These are phyloP conservation scores for Hartigia nigra DNA, from an alignment of 2,888 invertebrate genomes.

Conservation along the genomic window DNA sequence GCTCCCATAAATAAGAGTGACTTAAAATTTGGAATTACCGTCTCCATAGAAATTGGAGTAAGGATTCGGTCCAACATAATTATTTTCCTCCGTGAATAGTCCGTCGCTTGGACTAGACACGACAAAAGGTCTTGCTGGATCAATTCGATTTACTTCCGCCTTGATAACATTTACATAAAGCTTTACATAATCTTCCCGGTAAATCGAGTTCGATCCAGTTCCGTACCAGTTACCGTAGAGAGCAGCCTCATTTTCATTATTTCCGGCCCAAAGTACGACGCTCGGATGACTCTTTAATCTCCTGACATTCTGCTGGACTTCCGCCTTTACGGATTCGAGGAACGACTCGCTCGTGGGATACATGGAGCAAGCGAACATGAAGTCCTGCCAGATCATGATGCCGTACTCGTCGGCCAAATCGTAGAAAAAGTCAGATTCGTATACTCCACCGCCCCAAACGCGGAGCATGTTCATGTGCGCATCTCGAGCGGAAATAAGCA, in stretches of 20 bases:
- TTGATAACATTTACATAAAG: constrained; percentile 85
- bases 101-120: constrained; percentile 96
- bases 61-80: constrained; percentile 83
- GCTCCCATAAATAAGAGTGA: neutral
- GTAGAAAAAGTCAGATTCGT: constrained; percentile 93
- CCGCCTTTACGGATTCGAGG: constrained; percentile 77
- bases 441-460: constrained; percentile 99
- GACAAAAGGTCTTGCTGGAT: constrained; percentile 76
- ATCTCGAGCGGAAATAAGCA: constrained; percentile 77
- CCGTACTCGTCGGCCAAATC: constrained; percentile 87
- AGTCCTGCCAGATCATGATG: constrained; percentile 96
- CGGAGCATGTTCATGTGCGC: constrained; percentile 93
- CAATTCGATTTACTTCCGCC: constrained; percentile 72
- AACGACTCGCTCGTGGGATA: constrained; percentile 84
- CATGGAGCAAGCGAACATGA: constrained; percentile 96
- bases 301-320: constrained; percentile 84
- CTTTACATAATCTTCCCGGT: constrained; percentile 81
- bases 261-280: constrained; percentile 91
- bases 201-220: constrained; percentile 67
- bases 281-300: constrained; percentile 89
- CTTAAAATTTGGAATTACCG: constrained; percentile 66
- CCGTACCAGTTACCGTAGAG: constrained; percentile 84
- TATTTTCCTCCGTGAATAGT: constrained; percentile 76
- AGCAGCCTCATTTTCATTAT: constrained; percentile 97
- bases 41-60: constrained; percentile 87